Conservation (phyloP, 2,113 vertebrate species). For the Tangachromis dhanisi region DNA sequence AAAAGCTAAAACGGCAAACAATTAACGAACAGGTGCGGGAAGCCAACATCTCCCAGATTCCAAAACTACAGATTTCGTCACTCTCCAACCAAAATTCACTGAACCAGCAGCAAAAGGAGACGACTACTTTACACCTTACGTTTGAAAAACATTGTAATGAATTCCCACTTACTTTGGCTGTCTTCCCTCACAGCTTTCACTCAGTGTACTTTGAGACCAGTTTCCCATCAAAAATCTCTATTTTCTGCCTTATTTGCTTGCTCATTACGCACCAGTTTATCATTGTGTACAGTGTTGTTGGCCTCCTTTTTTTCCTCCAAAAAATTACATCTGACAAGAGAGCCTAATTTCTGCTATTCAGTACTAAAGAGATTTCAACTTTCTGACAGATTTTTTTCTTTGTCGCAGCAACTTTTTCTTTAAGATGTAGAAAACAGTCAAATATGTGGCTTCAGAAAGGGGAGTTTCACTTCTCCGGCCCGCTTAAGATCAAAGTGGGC, state of each 20-base stretch:
- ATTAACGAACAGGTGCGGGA: neutral
- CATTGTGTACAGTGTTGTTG: neutral
- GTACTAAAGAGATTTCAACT: neutral
- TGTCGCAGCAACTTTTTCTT: neutral
- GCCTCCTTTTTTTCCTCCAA: neutral
- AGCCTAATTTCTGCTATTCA: neutral
- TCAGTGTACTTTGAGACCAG: neutral
- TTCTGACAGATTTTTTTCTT: neutral
- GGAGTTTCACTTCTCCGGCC: neutral
- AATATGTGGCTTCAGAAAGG: neutral
- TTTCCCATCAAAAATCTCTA: neutral
- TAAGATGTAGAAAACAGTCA: neutral
- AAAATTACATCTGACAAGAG: neutral
- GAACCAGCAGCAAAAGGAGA: neutral
- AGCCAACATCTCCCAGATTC: neutral
- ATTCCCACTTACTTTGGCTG: neutral
- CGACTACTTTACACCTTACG: neutral
- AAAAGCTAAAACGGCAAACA: neutral
- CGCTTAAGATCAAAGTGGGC: neutral
- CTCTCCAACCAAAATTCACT: neutral
- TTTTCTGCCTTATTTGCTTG: neutral
- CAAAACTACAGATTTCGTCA: neutral
- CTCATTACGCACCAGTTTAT: neutral
- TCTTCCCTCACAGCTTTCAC: neutral
- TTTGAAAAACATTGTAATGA: neutral